Base-by-base conservation (phyloP, 1,140 invertebrate genomes). In the Zaprionus africanus region DNA sequence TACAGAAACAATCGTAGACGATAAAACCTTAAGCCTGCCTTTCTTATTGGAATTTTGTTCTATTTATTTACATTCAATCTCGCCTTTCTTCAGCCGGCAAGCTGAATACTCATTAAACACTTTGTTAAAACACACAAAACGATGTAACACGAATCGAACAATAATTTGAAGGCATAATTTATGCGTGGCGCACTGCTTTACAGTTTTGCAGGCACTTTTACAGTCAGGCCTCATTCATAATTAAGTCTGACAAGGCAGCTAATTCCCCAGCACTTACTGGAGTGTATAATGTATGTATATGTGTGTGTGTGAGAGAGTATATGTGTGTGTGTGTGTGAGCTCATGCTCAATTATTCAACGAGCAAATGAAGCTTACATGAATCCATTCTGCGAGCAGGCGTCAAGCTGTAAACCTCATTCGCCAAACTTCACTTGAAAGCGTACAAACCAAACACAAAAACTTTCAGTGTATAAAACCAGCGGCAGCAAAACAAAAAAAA, bases 91-190 rank as follows among this genome's bases (percentile, higher is more conserved):
- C 2, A 17, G 11, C 17, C 5, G 15, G 13, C 13, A 12, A 7
- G 34, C 5, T 43, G 5, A 22, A 26, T 43, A 53, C 80, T 83
- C 66, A 84, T 87, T 83, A 75, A 77, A 11, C 41, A 61, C 78
- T 80, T 88, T 87, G 83, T 71, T 87, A 82, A 87, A 71, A 74
- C 65, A 80, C 66, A 78, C 64, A 90, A 83, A 79, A 71, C 68
- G 58, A 41, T 83, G 65, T 46, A 67, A 63, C 51, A 56, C 71
- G 34, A 75, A 70, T 74, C 54, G 51, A 58, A 24, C 46, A 58
- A 13, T 9, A 73, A 46, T 71, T 66, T 58, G 67, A 71, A 19
- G 77, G 83, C 83, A 83, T 87, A 87, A 87, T 87, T 87, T 88
- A 87, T 87, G 73, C 73, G 12, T 28, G 36, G 41, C 41, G 43